phyloP scores from a whole-genome alignment of 2,888 invertebrate genomes.

The Marronus borbonicus region DNA sequence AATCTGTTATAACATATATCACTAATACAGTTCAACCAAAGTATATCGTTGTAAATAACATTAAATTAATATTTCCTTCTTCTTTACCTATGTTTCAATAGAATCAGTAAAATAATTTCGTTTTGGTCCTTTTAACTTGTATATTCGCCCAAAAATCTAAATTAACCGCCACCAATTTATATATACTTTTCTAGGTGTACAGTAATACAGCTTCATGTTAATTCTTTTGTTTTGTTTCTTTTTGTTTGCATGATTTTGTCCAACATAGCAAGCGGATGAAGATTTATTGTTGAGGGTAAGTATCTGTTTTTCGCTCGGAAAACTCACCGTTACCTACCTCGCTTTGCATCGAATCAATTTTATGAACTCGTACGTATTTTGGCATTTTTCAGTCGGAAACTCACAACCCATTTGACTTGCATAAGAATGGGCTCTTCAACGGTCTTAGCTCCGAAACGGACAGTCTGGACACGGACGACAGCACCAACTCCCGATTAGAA shows the following conservation, averaged over 20 bases:
- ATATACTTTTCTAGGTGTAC: background rate
- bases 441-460: slow-evolving; percentile 72
- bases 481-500: slow-evolving; percentile 74
- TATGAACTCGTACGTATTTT: slow-evolving; percentile 48
- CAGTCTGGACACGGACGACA: slow-evolving; percentile 72
- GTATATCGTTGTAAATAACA: no score
- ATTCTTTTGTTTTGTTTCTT: slow-evolving; percentile 58
- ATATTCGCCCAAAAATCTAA: background rate
- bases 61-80: no score
- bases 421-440: slow-evolving; percentile 79
- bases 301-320: slow-evolving; percentile 55
- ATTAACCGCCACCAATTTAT: background rate
- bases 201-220: slow-evolving; percentile 32
- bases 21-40: no score
- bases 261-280: slow-evolving; percentile 77
- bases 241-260: slow-evolving; percentile 65
- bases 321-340: background rate
- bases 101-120: no score
- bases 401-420: slow-evolving; percentile 89
- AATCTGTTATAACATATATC: no score
- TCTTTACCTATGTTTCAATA: no score
- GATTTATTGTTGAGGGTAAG: slow-evolving; percentile 84
- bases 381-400: slow-evolving; percentile 81
- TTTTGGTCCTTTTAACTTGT: no score
- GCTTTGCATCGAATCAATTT: background rate